A percentile compares a stretch with the other conserved stretches of the same genome.
Conservation (phyloP, 2,797 vertebrate species). For the Scleropages formosus region DNA sequence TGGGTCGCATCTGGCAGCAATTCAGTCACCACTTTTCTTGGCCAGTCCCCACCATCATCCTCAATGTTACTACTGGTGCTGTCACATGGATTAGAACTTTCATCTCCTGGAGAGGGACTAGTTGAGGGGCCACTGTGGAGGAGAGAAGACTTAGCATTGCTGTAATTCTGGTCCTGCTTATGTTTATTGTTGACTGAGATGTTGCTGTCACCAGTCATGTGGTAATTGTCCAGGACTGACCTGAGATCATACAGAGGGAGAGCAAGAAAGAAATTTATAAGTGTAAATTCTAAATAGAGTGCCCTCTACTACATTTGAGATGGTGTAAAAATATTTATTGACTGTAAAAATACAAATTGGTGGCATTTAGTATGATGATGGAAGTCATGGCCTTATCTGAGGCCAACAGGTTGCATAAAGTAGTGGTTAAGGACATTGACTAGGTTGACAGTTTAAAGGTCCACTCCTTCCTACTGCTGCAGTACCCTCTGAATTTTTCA, state of each 20-base stretch:
- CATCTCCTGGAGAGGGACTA: conserved; percentile 77
- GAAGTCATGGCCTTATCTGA: too few relatives aligned
- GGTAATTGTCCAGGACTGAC: conserved; percentile 83
- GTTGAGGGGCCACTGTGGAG: conserved; percentile 62
- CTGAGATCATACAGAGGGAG: conserved; percentile 53
- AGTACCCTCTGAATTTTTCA: too few relatives aligned
- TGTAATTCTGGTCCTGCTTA: conserved; percentile 94
- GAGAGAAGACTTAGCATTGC: conserved; percentile 86
- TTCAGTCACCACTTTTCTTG: conserved; percentile 84
- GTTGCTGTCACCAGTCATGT: conserved; percentile 82
- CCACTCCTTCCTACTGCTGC: too few relatives aligned
- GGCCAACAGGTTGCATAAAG: too few relatives aligned
- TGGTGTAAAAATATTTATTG: too few relatives aligned
- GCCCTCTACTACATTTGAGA: too few relatives aligned
- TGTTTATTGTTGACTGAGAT: conserved; percentile 84
- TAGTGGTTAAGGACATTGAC: too few relatives aligned
- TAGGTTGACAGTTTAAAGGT: too few relatives aligned
- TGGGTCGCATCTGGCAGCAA: conserved; percentile 75
- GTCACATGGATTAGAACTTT: conserved; percentile 67
- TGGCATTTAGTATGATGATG: too few relatives aligned
- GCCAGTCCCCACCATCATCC: conserved; percentile 76
- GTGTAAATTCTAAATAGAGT: neutral
- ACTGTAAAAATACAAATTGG: too few relatives aligned
- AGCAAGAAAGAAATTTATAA: neutral
- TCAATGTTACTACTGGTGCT: conserved; percentile 71